Evolutionary conservation across 2,797 vertebrate genomes (phyloP), one percentile per base, ranked within the genome.

Genomic region (Sibirionetta formosa): DNA sequence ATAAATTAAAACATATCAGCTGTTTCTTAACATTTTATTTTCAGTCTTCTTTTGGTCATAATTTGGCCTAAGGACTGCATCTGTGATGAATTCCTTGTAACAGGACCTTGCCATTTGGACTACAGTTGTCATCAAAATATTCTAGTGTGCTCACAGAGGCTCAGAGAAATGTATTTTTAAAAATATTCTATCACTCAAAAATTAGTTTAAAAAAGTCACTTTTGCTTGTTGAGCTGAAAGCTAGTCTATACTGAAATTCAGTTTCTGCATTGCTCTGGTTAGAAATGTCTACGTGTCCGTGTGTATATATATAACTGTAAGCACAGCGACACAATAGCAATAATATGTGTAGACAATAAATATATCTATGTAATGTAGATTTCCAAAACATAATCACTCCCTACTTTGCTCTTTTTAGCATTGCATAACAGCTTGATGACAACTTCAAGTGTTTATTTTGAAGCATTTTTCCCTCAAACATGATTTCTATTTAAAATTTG

Each of bases 71-170:
- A 88, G 95, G 90, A 89, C 56, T 91, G 78, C 46, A 94, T 96
- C 93, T 84, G 84, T 91, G 95, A 95, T 91, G 51, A 95, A 92
- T 96, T 96, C 69, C 80, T 88, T 86, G 53, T 87, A 93, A 82
- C 82, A 92, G 44, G 64, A 94, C 82, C 44, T 83, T 95, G 64
- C 70, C 92, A 95, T 95, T 96, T 96, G 93, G 90, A 63, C 82
- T 91, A 26, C n/a, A 86, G 93, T 97, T 96, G 94, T 95, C 95
- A 97, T 85, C 81, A 90, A 95, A 96, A 96, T 96, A 91, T 88
- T 93, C 71, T 71, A 81, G 44, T 2, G 0, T 83, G 78, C 40
- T 81, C 60, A 71, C 57, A 58, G 15, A 78, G 81, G 35, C 79
- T 89, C 61, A 83, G 90, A 95, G 53, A 93, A 79, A 88, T 42